Evolutionary conservation across 1,140 invertebrate species (phyloP).

Genomic region (Linepithema humile): DNA sequence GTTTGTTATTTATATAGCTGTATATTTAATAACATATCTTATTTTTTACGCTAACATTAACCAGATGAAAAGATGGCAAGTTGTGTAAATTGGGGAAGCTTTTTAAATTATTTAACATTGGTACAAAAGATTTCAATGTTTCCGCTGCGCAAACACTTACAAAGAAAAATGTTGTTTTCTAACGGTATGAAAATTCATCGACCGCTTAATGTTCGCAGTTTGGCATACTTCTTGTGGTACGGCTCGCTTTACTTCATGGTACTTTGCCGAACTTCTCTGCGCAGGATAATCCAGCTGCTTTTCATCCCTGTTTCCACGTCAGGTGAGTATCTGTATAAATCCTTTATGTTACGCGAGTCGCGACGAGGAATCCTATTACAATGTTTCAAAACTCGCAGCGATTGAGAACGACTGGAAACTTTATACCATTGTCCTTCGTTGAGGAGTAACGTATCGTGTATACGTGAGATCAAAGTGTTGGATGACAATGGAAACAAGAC

Average conservation of each 20-base stretch:
- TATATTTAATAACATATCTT: neutral
- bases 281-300: slow-evolving; percentile 94
- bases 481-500: slow-evolving; percentile 23
- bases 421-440: slow-evolving; percentile 55
- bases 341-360: slow-evolving; percentile 67
- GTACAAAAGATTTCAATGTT: slow-evolving; percentile 1
- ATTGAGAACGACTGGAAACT: slow-evolving; percentile 50
- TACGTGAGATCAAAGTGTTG: slow-evolving; percentile 59
- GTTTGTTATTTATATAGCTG: neutral
- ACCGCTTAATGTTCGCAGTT: slow-evolving; percentile 82
- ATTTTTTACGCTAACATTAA: neutral
- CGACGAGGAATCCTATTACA: slow-evolving; percentile 66
- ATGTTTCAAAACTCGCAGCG: slow-evolving; percentile 67
- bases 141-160: neutral
- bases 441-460: slow-evolving; percentile 45
- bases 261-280: slow-evolving; percentile 91
- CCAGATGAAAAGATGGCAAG: neutral
- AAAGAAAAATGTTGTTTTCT: slow-evolving; percentile 21
- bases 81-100: neutral
- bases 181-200: slow-evolving; percentile 45
- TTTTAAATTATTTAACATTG: neutral
- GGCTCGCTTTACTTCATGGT: slow-evolving; percentile 90
- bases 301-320: slow-evolving; percentile 89
- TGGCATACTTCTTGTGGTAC: slow-evolving; percentile 86
- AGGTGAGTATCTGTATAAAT: slow-evolving; percentile 85